phyloP scores from a whole-genome alignment of 1,140 invertebrate genomes.

The Euwallacea similis region DNA sequence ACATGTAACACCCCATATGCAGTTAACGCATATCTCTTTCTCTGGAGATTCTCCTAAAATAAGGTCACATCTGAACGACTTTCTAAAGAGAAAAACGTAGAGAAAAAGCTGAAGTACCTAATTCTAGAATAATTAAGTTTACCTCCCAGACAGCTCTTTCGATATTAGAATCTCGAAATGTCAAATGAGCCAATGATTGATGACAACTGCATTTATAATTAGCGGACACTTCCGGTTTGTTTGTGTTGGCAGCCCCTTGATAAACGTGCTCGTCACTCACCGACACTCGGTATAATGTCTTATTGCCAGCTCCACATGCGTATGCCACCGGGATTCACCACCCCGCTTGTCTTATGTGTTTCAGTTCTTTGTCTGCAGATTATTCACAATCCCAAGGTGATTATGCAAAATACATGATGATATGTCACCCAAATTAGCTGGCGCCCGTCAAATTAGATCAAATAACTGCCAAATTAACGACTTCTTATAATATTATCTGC shows the following conservation, averaged over 20 bases:
- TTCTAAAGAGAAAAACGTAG: no score
- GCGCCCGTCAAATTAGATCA: constrained; percentile 30
- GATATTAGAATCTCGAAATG: constrained; percentile 33
- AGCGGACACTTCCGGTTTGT: constrained; percentile 54
- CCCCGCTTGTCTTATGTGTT: no score
- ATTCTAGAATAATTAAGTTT: constrained; percentile 8
- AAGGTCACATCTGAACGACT: no score
- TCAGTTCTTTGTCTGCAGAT: background rate
- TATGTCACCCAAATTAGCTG: background rate
- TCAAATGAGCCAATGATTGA: constrained; percentile 50
- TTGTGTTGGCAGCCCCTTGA: constrained; percentile 51
- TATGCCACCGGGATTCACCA: no score
- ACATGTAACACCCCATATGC: no score
- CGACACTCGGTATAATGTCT: constrained; percentile 38
- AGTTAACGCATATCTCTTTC: no score
- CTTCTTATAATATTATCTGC: constrained; percentile 4
- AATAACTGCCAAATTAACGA: constrained; percentile 25
- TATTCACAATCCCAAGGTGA: background rate
- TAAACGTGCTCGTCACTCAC: constrained; percentile 50
- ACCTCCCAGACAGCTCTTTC: constrained; percentile 16
- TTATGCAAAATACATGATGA: constrained; percentile 1
- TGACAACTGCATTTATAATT: constrained; percentile 53
- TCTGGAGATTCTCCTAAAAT: no score
- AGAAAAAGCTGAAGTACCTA: no score
- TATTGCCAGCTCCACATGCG: constrained; percentile 49